phyloP scores from a whole-genome alignment of 2,113 vertebrate genomes.

The Cisticola juncidis region DNA sequence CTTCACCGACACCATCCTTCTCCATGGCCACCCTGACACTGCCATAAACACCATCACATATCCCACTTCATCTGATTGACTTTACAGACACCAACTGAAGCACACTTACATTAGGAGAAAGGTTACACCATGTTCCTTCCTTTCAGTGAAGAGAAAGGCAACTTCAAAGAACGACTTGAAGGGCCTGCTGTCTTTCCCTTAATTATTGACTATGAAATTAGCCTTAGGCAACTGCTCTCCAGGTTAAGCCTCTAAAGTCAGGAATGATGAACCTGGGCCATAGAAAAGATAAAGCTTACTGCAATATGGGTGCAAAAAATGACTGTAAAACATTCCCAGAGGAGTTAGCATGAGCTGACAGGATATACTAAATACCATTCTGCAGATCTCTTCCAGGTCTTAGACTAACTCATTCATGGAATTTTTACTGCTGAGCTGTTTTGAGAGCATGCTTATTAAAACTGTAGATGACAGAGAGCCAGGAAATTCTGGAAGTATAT shows the following conservation, averaged over 20 bases:
- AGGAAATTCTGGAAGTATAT: background rate
- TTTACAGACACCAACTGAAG: background rate
- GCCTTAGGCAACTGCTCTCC: background rate
- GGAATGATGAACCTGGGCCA: background rate
- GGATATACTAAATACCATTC: background rate
- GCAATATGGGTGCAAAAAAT: background rate
- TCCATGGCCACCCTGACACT: background rate
- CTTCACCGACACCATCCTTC: background rate
- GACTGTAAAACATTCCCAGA: background rate
- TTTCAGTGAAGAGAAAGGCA: background rate
- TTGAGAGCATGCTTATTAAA: background rate
- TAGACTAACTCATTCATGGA: background rate
- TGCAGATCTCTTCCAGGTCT: background rate
- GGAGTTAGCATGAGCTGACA: background rate
- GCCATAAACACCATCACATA: background rate
- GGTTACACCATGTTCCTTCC: background rate
- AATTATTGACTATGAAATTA: constrained; percentile 19
- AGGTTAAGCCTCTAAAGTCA: background rate
- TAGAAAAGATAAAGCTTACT: background rate
- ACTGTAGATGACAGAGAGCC: background rate
- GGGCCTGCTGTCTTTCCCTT: background rate
- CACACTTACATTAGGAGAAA: background rate
- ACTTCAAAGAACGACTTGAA: background rate
- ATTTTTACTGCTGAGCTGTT: background rate
- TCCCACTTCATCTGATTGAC: background rate